Evolutionary conservation across 2,797 vertebrate genomes (phyloP), one percentile per base, ranked within the genome.

Genomic region (Astyanax mexicanus): DNA sequence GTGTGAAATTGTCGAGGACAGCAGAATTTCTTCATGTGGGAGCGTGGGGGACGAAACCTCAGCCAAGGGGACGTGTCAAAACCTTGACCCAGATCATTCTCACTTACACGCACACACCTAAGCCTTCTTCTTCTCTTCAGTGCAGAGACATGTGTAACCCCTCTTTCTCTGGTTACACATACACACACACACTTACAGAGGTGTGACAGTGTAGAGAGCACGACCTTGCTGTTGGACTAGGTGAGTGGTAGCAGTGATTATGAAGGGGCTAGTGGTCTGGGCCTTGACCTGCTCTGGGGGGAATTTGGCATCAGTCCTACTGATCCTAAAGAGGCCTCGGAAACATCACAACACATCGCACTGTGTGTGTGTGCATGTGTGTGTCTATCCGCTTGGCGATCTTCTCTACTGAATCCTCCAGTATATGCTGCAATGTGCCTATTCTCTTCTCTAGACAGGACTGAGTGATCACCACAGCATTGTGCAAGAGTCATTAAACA

Each of bases 211-310:
- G 40, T 82, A 32, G 70, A 89, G 84, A 84, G 81, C 71, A 1
- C 89, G 91, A 92, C 89, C 88, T 84, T 61, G 45, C 57, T 55
- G 37, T n/a, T 80, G 78, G 73, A 84, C 88, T 90, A 89, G 90
- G 92, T 90, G 84, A 86, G 81, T 80, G 80, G 82, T 86, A 82
- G 77, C 86, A 90, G 91, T 91, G 88, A 86, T 88, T 87, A 88
- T 58, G 37, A 72, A 66, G 71, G 79, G 74, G 65, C 38, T 17
- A 9, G 38, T 72, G 72, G 74, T 57, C 64, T 68, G 80, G 57
- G 72, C 89, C 84, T 82, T 87, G 86, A 87, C 87, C 88, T 83
- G 74, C 75, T 78, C 79, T 69, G 76, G 27, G 25, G 25, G 74
- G 40, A 54, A 83, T 89, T 77, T 80, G 67, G 82, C 84, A 86